Conservation (phyloP, 2,113 vertebrate genomes). For the Pipra filicauda region DNA sequence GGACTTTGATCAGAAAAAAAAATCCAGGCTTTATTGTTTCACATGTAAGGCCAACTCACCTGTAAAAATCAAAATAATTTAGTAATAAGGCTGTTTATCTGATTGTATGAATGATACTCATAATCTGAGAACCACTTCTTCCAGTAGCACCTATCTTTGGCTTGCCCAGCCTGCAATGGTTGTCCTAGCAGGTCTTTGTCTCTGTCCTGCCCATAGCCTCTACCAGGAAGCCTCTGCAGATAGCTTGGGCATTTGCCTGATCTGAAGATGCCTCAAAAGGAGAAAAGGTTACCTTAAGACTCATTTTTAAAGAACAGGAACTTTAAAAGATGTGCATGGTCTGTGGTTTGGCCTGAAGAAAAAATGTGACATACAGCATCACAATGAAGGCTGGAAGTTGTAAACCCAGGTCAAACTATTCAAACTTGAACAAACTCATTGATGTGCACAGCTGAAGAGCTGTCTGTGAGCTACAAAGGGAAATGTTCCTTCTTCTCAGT, state of each 20-base stretch:
- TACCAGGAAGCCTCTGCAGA: background rate
- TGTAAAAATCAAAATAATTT: background rate
- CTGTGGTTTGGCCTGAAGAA: background rate
- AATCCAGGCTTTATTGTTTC: background rate
- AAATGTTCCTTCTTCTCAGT: background rate
- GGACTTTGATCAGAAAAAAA: background rate
- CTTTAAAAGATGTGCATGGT: background rate
- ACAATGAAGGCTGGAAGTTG: background rate
- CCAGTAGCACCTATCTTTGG: background rate
- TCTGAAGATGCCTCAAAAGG: background rate
- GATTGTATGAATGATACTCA: background rate
- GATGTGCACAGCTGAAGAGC: background rate
- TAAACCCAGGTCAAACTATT: background rate
- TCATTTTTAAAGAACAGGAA: background rate
- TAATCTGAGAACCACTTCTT: background rate
- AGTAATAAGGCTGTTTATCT: background rate
- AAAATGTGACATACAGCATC: background rate
- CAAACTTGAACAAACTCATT: background rate
- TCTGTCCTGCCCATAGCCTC: background rate
- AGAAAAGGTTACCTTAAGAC: background rate
- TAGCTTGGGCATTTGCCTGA: background rate
- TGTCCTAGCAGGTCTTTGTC: background rate
- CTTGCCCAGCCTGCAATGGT: background rate
- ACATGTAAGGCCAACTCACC: background rate
- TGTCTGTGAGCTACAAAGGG: background rate